Base-by-base conservation (phyloP, 2,888 invertebrate species). In the Torymus tubicola region DNA sequence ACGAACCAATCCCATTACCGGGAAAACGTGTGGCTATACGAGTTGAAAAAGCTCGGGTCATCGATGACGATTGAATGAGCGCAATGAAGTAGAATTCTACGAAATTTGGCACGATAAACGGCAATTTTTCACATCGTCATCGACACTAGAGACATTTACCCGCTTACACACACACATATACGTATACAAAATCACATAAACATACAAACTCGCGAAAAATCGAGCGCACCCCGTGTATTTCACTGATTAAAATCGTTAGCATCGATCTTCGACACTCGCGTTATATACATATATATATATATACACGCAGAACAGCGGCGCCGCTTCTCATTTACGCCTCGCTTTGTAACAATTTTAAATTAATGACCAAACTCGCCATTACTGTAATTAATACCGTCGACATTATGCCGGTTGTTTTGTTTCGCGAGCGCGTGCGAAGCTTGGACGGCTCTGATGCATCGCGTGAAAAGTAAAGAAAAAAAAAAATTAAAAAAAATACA, bases 291-390 rank as follows among this genome's bases (percentile, higher is more conserved):
- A 21, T 21, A 21, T 42, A 42, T 8, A n/a, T 52, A 24, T 14
- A 13, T 8, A 31, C 13, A n/a, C n/a, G n/a, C n/a, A 31, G 13
- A 53, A 4, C 18, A n/a, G 55, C 81, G 77, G 82, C 85, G 83
- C 85, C 86, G 85, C 86, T 84, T 85, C 86, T 84, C 87, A 85
- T 87, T 88, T 85, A 86, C 85, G 83, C 70, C 85, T 84, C 84
- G 85, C 85, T 83, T 85, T 85, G 84, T 85, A 87, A 80, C 69
- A 82, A 82, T 79, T 82, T 82, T 87, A 86, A 88, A 88, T 89
- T 87, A 87, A 88, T 87, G 88, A 88, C 86, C 86, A 87, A 85
- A 81, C 81, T 81, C 85, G 85, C 88, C 86, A 88, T 89, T 88
- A 87, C 85, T 74, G 85, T 86, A 87, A 89, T 88, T 89, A 87